Evolutionary conservation across 2,797 vertebrate genomes (phyloP).

Genomic region (Rhadinocentrus ornatus): DNA sequence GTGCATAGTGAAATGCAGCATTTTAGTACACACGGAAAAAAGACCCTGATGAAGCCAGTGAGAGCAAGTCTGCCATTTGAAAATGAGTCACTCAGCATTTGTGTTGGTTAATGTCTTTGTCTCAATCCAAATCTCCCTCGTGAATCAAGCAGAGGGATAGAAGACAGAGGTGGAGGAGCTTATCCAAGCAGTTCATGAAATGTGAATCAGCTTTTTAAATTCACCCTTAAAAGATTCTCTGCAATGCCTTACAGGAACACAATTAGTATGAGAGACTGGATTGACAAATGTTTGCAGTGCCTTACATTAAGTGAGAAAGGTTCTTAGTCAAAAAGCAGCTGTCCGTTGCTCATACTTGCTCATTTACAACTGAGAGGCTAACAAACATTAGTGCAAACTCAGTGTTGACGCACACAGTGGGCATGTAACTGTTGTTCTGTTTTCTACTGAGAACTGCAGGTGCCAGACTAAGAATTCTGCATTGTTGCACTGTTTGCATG

Average conservation of each 20-base stretch:
- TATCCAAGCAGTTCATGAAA: constrained; percentile 70
- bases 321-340: constrained; percentile 19
- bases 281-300: constrained; percentile 29
- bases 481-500: constrained; percentile 30
- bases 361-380: constrained; percentile 37
- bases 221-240: constrained; percentile 61
- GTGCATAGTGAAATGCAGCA: constrained; percentile 32
- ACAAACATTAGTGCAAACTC: constrained; percentile 31
- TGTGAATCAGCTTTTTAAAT: constrained; percentile 70
- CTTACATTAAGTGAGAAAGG: constrained; percentile 16
- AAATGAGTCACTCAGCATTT: constrained; percentile 74
- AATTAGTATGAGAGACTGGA: constrained; percentile 33
- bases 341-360: constrained; percentile 3
- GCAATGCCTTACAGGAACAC: constrained; percentile 40
- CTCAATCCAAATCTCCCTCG: constrained; percentile 67
- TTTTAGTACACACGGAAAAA: constrained; percentile 36
- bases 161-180: constrained; percentile 71
- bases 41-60: constrained; percentile 37
- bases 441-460: constrained; percentile 31
- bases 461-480: constrained; percentile 29
- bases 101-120: constrained; percentile 73
- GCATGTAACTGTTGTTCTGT: constrained; percentile 20
- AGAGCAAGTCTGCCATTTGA: constrained; percentile 63
- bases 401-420: constrained; percentile 20
- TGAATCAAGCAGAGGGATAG: constrained; percentile 65